Percentiles rank a stretch among this genome's conserved stretches.
Conservation (phyloP, 2,797 vertebrate genomes). For the Gymnocypris eckloni region DNA sequence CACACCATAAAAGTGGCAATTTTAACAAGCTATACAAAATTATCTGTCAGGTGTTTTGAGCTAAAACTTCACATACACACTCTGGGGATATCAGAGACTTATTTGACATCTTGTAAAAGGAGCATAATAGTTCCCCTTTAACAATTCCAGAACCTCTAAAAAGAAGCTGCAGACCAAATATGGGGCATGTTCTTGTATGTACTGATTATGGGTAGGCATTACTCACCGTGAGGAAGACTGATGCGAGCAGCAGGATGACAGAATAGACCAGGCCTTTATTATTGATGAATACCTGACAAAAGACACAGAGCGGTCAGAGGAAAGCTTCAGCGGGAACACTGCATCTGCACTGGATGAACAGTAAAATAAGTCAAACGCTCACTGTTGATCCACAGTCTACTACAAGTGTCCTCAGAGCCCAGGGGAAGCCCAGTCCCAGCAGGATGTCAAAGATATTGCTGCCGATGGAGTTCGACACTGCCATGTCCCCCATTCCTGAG, state of each 20-base stretch:
- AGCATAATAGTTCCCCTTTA: no score
- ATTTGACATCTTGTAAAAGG: no score
- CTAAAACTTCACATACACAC: no score
- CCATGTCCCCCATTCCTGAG: conserved; percentile 86
- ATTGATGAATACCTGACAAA: conserved; percentile 78
- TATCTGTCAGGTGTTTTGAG: no score
- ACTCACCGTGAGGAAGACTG: conserved; percentile 82
- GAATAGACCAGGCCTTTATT: conserved; percentile 86
- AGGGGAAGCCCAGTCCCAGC: conserved; percentile 83
- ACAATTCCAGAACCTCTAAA: neutral
- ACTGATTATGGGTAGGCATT: neutral
- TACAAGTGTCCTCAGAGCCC: conserved; percentile 80
- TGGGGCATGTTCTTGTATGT: neutral
- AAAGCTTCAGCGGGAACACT: neutral
- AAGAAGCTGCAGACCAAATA: neutral
- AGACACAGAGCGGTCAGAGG: neutral
- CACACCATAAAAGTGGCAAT: no score
- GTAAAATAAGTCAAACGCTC: conserved; percentile 37
- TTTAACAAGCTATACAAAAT: no score
- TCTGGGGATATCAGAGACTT: no score
- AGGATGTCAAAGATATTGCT: conserved; percentile 87
- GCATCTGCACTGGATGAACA: neutral
- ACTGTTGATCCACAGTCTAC: conserved; percentile 80
- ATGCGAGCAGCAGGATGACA: conserved; percentile 81
- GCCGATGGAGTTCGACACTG: conserved; percentile 84